Base-by-base conservation (phyloP, 2,797 vertebrate genomes). In the Lemur catta region DNA sequence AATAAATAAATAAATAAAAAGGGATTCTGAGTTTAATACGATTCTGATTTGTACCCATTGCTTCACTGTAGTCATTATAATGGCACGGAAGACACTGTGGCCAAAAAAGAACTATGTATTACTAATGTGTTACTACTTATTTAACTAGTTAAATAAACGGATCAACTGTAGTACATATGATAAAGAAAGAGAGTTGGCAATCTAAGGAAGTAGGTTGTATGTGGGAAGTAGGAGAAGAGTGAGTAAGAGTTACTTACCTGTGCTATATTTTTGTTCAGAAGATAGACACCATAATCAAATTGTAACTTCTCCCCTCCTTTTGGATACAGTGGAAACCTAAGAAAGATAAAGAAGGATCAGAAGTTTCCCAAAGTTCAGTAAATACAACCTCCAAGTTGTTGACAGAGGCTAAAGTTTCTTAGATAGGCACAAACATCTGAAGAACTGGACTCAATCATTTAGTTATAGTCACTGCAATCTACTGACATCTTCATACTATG, bases 211-310 rank as follows among this genome's bases (percentile, higher is more conserved):
- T 1, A 43, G 46, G 48, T 6, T 88, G 28, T 12, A 38, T 7
- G 46, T 35, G 33, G 26, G 22, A 82, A 79, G 59, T 10, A 59
- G 63, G 61, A 85, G 52, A 41, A 15, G 7, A 38, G 6, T 59
- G 41, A 79, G 86, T 35, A 86, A 52, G 38, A 63, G 38, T 78
- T 52, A 97, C 98, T 98, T 99, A 99, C 99, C 99, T 99, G 99
- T 95, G 99, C 99, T 80, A 99, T 99, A 97, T 99, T 99, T 99
- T 99, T 99, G 99, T 99, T 99, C 97, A 99, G 99, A 98, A 99
- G 99, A 98, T 99, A 99, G 92, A 99, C 99, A 3, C 99, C 99
- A 2, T 99, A 99, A 97, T 99, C 99, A 98, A 99, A 99, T 94
- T 99, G 99, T 97, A 99, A 99, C 61, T 99, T 99, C 98, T 99